Conservation (phyloP, 2,888 invertebrate species). For the Athalia circularis region DNA sequence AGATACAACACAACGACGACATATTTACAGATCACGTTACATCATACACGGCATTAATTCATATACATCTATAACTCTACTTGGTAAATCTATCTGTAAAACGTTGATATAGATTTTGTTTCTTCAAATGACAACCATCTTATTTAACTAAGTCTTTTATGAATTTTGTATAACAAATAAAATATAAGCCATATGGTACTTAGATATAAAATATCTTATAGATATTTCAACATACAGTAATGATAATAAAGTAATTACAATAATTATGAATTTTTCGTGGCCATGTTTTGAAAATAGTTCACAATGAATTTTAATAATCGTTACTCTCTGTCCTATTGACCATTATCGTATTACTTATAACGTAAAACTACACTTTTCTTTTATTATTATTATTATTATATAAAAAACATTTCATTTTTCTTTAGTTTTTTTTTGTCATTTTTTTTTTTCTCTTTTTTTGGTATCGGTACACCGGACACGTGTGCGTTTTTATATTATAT, state of each 20-base stretch:
- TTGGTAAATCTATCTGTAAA: conserved; percentile 32
- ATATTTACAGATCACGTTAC: conserved; percentile 71
- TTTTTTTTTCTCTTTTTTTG: conserved; percentile 17
- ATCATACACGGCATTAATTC: conserved; percentile 68
- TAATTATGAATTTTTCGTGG: not conserved
- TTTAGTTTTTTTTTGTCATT: conserved; percentile 1
- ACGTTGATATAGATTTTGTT: conserved; percentile 41
- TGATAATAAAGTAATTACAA: conserved; percentile 1
- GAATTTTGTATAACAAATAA: conserved; percentile 48
- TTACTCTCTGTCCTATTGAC: conserved; percentile 30
- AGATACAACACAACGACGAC: conserved; percentile 65
- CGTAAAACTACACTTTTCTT: conserved; percentile 30
- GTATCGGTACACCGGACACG: conserved; percentile 34
- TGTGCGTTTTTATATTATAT: conserved; percentile 37
- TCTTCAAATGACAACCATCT: conserved; percentile 49
- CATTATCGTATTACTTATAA: conserved; percentile 16
- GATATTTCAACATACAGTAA: conserved; percentile 11
- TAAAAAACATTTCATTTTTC: conserved; percentile 1
- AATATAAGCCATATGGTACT: not conserved
- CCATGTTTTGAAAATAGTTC: conserved; percentile 7
- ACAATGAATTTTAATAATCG: not conserved
- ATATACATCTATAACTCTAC: conserved; percentile 63
- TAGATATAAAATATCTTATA: conserved; percentile 9
- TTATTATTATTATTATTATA: not conserved
- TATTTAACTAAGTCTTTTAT: conserved; percentile 56